Evolutionary conservation across 2,888 invertebrate species (phyloP).

Genomic region (Pandemis heparana): DNA sequence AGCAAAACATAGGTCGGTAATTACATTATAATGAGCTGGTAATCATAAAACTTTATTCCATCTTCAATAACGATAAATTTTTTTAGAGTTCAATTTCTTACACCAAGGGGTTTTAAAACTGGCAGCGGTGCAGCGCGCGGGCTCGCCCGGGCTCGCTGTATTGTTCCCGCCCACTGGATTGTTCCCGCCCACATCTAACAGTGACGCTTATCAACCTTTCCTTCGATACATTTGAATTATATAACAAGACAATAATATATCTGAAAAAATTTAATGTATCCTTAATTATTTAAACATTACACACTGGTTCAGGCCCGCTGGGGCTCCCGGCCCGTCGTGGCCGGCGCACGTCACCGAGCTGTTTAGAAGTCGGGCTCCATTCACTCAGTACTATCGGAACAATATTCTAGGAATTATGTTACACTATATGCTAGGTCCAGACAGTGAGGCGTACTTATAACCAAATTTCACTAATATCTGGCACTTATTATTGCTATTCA

Average conservation of each 20-base stretch:
- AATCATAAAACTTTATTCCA: slow-evolving; percentile 80
- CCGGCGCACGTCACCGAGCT: slow-evolving; percentile 60
- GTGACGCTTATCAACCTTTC: slow-evolving; percentile 73
- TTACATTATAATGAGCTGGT: slow-evolving; percentile 81
- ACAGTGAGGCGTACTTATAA: slow-evolving; percentile 57
- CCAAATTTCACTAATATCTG: slow-evolving; percentile 42
- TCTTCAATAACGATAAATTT: slow-evolving; percentile 82
- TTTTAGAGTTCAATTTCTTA: slow-evolving; percentile 71
- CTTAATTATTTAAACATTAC: slow-evolving; percentile 82
- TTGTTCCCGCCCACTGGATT: slow-evolving; percentile 76
- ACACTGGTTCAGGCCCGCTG: slow-evolving; percentile 80
- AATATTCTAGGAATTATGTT: slow-evolving; percentile 67
- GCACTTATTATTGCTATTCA: slow-evolving; percentile 42
- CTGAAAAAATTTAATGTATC: slow-evolving; percentile 84
- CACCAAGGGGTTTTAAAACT: slow-evolving; percentile 66
- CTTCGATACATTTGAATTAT: slow-evolving; percentile 84
- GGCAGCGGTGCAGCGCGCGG: slow-evolving; percentile 22
- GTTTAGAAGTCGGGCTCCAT: slow-evolving; percentile 72
- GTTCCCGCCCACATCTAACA: slow-evolving; percentile 66
- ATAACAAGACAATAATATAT: slow-evolving; percentile 87
- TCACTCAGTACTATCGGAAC: slow-evolving; percentile 62
- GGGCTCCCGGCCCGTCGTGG: slow-evolving; percentile 68
- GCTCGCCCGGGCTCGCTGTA: slow-evolving; percentile 78
- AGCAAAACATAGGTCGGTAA: slow-evolving; percentile 78
- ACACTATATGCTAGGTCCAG: slow-evolving; percentile 70